Evolutionary conservation across 1,140 invertebrate species (phyloP).

Genomic region (Andricus grossulariae): DNA sequence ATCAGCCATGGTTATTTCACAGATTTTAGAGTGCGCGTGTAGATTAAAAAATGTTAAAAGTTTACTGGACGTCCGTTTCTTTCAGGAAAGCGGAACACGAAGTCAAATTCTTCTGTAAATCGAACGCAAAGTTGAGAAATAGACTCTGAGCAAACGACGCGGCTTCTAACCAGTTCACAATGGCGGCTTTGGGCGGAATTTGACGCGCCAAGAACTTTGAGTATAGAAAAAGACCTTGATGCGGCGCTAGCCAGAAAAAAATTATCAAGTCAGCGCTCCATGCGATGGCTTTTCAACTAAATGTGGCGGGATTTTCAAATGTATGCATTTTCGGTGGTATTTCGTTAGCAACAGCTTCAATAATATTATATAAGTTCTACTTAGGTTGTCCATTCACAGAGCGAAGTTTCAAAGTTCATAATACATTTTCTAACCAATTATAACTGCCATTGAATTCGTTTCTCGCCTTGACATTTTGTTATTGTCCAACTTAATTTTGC

Average conservation of each 20-base stretch:
- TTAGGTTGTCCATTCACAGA: too few species aligned
- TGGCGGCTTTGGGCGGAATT: constrained; percentile 46
- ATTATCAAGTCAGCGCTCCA: not conserved
- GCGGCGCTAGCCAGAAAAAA: not conserved
- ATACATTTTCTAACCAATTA: too few species aligned
- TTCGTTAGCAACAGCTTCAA: too few species aligned
- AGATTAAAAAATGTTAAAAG: constrained; percentile 10
- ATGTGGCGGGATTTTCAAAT: not conserved
- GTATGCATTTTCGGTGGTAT: not conserved
- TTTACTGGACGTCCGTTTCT: not conserved
- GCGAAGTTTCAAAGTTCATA: too few species aligned
- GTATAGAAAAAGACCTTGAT: constrained; percentile 6
- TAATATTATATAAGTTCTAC: too few species aligned
- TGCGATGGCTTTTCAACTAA: not conserved
- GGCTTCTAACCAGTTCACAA: constrained; percentile 39
- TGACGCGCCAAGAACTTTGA: constrained; percentile 28
- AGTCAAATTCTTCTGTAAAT: not conserved
- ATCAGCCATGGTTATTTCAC: constrained; percentile 53
- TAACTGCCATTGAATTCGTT: too few species aligned
- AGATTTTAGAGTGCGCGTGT: not conserved
- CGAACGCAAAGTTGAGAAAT: constrained; percentile 32
- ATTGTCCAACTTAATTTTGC: too few species aligned
- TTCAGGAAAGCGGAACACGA: not conserved
- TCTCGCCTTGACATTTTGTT: too few species aligned
- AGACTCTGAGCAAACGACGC: constrained; percentile 23